A percentile compares a stretch with the other conserved stretches of the same genome.
These are phyloP conservation scores for Latheticus oryzae DNA, from an alignment of 2,888 invertebrate species.

Conservation along the genomic window DNA sequence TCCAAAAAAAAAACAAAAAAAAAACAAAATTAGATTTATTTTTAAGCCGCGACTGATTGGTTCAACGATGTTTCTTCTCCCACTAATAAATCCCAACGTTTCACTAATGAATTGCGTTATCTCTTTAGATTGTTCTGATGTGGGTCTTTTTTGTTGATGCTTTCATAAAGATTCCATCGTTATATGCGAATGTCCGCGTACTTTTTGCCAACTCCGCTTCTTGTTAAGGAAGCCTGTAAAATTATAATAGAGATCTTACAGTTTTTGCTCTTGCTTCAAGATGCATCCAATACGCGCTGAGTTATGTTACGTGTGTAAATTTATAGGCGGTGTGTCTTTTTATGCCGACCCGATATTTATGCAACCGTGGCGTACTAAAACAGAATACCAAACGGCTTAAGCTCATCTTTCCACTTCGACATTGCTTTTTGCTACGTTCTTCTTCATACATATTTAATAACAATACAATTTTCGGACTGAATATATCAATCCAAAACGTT, in stretches of 20 bases:
- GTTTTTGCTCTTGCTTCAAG: constrained; percentile 51
- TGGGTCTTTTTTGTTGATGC: constrained; percentile 57
- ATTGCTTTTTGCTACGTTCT: constrained; percentile 26
- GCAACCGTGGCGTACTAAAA: constrained; percentile 38
- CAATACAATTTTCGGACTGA: constrained; percentile 33
- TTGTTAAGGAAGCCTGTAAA: constrained; percentile 59
- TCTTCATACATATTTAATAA: constrained; percentile 39
- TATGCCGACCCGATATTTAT: constrained; percentile 46
- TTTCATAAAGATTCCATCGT: constrained; percentile 55
- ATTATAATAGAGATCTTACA: constrained; percentile 62
- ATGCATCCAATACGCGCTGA: constrained; percentile 52
- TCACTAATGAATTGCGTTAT: constrained; percentile 55
- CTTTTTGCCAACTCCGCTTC: constrained; percentile 48
- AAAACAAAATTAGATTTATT: constrained; percentile 37
- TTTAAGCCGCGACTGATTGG: constrained; percentile 34
- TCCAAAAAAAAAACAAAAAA: constrained; percentile 24
- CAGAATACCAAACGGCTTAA: constrained; percentile 38
- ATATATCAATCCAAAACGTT: constrained; percentile 30
- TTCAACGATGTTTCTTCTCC: constrained; percentile 34
- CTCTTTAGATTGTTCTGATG: constrained; percentile 51
- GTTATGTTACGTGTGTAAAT: constrained; percentile 59
- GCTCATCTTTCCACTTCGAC: constrained; percentile 33
- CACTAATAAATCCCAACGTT: constrained; percentile 35
- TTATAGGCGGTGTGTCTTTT: constrained; percentile 56
- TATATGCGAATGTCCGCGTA: constrained; percentile 48